A percentile compares a stretch with the other conserved stretches of the same genome.
Conservation (phyloP, 2,113 vertebrate species). For the Heterochromis multidens region DNA sequence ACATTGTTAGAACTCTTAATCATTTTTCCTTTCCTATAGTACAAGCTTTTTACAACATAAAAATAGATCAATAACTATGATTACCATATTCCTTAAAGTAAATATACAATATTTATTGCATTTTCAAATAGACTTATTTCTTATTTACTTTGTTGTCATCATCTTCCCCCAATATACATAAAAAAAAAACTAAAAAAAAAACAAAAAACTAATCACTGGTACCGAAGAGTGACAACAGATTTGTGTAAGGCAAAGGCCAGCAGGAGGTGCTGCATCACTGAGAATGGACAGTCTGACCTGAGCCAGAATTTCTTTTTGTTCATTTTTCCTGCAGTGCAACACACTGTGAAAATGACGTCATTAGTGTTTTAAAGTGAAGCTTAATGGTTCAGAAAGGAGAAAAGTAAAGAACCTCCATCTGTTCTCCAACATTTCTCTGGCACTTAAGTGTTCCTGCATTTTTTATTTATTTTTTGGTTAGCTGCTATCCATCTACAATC, state of each 20-base stretch:
- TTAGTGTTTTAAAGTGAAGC: slow-evolving; percentile 52
- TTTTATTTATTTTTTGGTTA: slow-evolving; percentile 39
- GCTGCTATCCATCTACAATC: slow-evolving; percentile 41
- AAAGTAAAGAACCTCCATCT: slow-evolving; percentile 19
- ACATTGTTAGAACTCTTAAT: slow-evolving; percentile 50
- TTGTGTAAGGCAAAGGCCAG: slow-evolving; percentile 79
- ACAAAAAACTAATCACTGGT: slow-evolving; percentile 62
- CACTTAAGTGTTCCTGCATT: slow-evolving; percentile 59
- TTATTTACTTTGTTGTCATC: slow-evolving; percentile 39
- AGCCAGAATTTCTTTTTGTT: not conserved
- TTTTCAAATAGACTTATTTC: slow-evolving; percentile 63
- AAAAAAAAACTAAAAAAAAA: slow-evolving; percentile 15
- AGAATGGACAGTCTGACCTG: not conserved
- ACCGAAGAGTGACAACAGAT: slow-evolving; percentile 60
- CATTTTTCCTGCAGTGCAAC: not conserved
- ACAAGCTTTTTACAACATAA: slow-evolving; percentile 83
- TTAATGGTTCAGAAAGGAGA: slow-evolving; percentile 2
- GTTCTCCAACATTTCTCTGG: slow-evolving; percentile 46
- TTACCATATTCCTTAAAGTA: slow-evolving; percentile 75
- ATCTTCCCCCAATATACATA: not conserved
- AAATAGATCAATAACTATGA: slow-evolving; percentile 81
- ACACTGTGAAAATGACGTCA: not conserved
- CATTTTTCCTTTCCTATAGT: slow-evolving; percentile 68
- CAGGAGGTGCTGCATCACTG: slow-evolving; percentile 33
- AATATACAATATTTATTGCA: slow-evolving; percentile 78